phyloP scores from a whole-genome alignment of 1,140 invertebrate genomes.

The Hirudo medicinalis region DNA sequence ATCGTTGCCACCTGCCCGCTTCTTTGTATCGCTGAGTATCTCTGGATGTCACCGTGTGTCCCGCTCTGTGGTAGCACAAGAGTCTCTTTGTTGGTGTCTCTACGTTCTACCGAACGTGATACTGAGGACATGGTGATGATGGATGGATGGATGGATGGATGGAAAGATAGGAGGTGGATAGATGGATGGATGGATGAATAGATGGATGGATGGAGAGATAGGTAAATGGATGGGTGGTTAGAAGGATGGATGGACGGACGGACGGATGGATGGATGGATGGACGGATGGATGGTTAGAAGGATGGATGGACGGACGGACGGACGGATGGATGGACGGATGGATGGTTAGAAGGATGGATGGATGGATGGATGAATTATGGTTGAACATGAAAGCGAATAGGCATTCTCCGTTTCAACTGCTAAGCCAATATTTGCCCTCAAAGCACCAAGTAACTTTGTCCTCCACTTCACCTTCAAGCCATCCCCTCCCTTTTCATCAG shows the following conservation, averaged over 20 bases:
- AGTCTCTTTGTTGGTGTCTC: too few relatives aligned
- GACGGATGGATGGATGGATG: background rate
- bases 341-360: background rate
- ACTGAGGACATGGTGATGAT: too few relatives aligned
- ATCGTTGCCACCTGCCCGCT: too few relatives aligned
- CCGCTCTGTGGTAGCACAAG: too few relatives aligned
- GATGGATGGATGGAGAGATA: background rate
- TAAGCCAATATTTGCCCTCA: conserved; percentile 3
- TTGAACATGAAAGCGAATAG: background rate
- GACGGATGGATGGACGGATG: conserved; percentile 1
- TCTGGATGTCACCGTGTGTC: too few relatives aligned
- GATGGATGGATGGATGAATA: background rate
- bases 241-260: background rate
- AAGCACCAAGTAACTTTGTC: background rate
- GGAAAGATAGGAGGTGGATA: background rate
- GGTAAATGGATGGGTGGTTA: background rate
- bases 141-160: background rate
- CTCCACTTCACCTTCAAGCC: background rate
- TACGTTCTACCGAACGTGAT: too few relatives aligned
- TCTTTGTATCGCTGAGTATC: background rate
- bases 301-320: background rate
- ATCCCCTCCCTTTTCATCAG: background rate
- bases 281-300: conserved; percentile 3
- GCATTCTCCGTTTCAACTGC: background rate
- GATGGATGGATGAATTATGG: background rate